phyloP scores from a whole-genome alignment of 2,888 invertebrate genomes.

The Trachelus iudaicus region DNA sequence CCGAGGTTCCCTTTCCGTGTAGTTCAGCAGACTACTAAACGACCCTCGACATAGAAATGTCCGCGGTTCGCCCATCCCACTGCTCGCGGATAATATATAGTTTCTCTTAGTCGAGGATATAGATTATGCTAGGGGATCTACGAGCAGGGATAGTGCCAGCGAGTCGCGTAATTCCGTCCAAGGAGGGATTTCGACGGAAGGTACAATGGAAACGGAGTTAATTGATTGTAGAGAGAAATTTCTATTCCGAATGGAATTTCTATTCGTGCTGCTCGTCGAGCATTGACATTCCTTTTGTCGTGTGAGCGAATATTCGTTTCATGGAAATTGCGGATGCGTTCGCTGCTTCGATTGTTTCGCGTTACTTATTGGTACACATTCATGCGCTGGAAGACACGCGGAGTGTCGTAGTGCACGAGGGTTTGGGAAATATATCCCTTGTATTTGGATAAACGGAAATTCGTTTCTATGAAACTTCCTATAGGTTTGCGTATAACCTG shows the following conservation, averaged over 20 bases:
- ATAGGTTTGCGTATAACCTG: not conserved
- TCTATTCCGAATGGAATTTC: slow-evolving; percentile 2
- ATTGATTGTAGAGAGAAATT: slow-evolving; percentile 3
- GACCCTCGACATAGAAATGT: not conserved
- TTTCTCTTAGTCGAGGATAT: not conserved
- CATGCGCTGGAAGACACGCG: not conserved
- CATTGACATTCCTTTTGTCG: slow-evolving; percentile 3
- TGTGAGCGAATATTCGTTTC: not conserved
- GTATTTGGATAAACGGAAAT: not conserved
- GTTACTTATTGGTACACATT: not conserved
- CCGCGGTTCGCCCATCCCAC: not conserved
- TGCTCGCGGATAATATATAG: not conserved
- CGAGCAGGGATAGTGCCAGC: not conserved
- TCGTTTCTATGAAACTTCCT: not conserved
- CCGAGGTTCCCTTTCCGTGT: not conserved
- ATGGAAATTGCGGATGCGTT: not conserved
- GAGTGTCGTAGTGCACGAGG: not conserved
- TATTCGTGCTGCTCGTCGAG: not conserved
- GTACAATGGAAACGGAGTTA: slow-evolving; percentile 7
- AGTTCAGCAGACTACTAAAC: not conserved
- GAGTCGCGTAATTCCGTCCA: not conserved
- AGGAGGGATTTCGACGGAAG: not conserved
- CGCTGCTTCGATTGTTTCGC: not conserved
- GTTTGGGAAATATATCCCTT: not conserved
- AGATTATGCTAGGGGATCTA: not conserved